Base-by-base conservation (phyloP, 2,888 invertebrate genomes). In the Reticulitermes lucifugus region DNA sequence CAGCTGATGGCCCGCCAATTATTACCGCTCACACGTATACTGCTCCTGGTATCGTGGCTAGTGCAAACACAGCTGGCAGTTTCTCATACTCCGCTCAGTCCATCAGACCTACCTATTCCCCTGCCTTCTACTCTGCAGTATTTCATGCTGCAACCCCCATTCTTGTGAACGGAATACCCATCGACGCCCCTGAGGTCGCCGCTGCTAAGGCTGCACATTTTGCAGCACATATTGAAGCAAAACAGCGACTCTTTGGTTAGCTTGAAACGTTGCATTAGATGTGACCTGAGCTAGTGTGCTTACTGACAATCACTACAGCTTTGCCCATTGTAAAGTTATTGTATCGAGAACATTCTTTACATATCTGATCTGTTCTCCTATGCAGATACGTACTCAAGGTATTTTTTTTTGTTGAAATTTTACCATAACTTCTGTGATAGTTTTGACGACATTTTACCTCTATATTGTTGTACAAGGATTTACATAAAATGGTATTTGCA, bases 151-250 rank as follows among this genome's bases (percentile, higher is more conserved):
- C 73, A 6, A 18, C 35, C n/a, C 65, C 65, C 65, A 25, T 77
- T 22, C 46, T 77, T 21, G 51, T 77, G 51, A 77, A 51, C 51
- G 77, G 51, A 41, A 25, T 77, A 9, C 77, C 51, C 51, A 46
- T 46, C 1, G 77, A 77, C 41, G 51, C 77, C n/a, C 77, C 51
- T 25, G 77, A 77, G 14, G 51, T 77, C 4, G 77, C 77, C 22
- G 43, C 43, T 22, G 77, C 77, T n/a, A 77, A 46, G 10, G 77
- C 77, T 46, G 77, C 77, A 7, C 77, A 77, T 46, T 77, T n/a
- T 14, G 77, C 46, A 2, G 46, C 77, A 4, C 46, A 77, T 14
- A 25, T 65, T 14, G 65, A 65, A 25, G 65, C n/a, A 14, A 65
- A 65, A n/a, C 12, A 9, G 65, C n/a, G 65, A 25, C n/a, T 25